Conservation (phyloP, 2,113 vertebrate genomes). For the Pseudolaguvia tuberculata region DNA sequence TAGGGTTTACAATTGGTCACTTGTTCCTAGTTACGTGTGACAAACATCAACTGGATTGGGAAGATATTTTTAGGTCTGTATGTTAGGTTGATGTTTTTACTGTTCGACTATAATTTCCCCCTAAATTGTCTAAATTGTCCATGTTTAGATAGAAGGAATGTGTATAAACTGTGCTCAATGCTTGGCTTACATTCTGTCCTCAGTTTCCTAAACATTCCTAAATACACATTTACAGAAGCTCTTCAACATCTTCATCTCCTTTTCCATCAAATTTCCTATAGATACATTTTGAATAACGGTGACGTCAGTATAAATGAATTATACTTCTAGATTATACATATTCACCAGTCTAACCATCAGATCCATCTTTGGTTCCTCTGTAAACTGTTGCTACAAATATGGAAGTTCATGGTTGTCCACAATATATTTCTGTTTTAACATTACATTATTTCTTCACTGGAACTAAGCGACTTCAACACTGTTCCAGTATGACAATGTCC, state of each 20-base stretch:
- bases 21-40: not conserved
- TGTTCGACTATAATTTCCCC: not conserved
- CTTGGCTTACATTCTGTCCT: not conserved
- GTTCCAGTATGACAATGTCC: too few relatives aligned
- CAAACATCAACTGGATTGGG: not conserved
- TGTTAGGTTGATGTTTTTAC: not conserved
- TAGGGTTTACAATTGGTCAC: too few relatives aligned
- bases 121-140: not conserved
- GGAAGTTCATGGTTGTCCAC: too few relatives aligned
- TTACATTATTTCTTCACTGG: too few relatives aligned
- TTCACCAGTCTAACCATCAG: too few relatives aligned
- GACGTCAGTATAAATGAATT: not conserved
- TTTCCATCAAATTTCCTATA: not conserved
- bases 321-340: not conserved
- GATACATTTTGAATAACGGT: not conserved
- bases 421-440: too few relatives aligned
- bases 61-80: not conserved
- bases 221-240: not conserved
- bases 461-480: too few relatives aligned
- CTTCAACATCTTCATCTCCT: not conserved
- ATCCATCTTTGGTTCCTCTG: too few relatives aligned
- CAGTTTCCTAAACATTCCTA: constrained; percentile 3
- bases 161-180: not conserved
- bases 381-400: too few relatives aligned
- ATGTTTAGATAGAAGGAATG: constrained; percentile 9